Evolutionary conservation across 2,888 invertebrate species (phyloP), one percentile per base, ranked within the genome.

Genomic region (Auanema freiburgensis): DNA sequence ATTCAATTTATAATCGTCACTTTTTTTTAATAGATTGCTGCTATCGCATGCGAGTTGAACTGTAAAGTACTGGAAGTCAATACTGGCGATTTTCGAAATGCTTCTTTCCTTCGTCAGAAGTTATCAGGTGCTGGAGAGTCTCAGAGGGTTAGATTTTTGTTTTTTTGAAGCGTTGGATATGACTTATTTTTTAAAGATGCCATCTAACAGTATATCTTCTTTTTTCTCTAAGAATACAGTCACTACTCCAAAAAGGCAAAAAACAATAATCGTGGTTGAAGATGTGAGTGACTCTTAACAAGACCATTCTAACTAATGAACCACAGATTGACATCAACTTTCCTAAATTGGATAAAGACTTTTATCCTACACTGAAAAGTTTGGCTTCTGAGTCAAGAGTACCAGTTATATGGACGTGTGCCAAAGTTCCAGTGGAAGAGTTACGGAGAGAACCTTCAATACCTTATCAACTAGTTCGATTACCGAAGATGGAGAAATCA

Each of bases 391-490:
- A 59, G 16, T 14, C 59, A 2, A 25, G 18, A 11, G 52, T 59
- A 14, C 60, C 60, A 18, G 53, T 60, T 6, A 60, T 60, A 16
- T 60, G 54, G 54, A 60, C 60, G 3, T 60, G 60, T 18, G 52
- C 51, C 24, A 40, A 16, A 10, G 16, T 59, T 4, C 59, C 59
- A 12, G 10, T n/a, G 2, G 42, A 8, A 0, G 59, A 59, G 18
- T 11, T 59, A 12, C n/a, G 11, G 16, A 21, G 42, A 21, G 59
- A 52, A 41, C 59, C 59, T 12, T 33, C 33, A 5, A 33, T 33
- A 3, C 33, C 33, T 33, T 33, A 33, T 33, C 33, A 33, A 8
- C 33, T 33, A 33, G 33, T 33, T 33, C 33, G 33, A 33, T 33
- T 33, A 8, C 33, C 33, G 3, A 33, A 33, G 8, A 33, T 33